phyloP scores from a whole-genome alignment of 2,797 vertebrate genomes.

The Antrozous pallidus region DNA sequence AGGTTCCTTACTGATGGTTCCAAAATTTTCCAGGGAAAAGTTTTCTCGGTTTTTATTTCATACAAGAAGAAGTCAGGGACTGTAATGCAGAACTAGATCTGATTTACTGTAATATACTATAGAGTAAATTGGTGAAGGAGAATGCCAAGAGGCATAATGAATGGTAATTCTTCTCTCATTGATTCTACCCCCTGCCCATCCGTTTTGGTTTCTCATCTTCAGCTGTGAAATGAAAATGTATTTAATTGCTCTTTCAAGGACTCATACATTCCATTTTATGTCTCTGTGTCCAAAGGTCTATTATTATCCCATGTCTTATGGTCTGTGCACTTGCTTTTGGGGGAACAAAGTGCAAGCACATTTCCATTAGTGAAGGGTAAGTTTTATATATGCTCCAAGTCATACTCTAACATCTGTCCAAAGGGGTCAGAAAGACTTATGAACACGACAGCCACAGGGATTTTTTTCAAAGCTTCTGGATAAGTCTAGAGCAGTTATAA shows the following conservation, averaged over 20 bases:
- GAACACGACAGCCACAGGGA: conserved; percentile 17
- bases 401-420: conserved; percentile 61
- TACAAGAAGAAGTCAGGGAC: conserved; percentile 24
- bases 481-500: conserved; percentile 34
- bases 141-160: conserved; percentile 59
- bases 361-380: conserved; percentile 65
- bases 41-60: conserved; percentile 31
- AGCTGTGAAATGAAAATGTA: conserved; percentile 63
- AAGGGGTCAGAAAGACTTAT: conserved; percentile 64
- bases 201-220: conserved; percentile 69
- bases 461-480: conserved; percentile 37
- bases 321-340: conserved; percentile 61
- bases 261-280: conserved; percentile 64
- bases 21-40: conserved; percentile 32
- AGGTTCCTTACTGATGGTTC: neutral
- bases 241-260: conserved; percentile 69
- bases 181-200: conserved; percentile 62
- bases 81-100: neutral
- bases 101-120: conserved; percentile 35
- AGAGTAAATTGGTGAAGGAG: conserved; percentile 46
- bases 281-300: conserved; percentile 49
- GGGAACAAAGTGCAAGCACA: conserved; percentile 32
- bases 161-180: conserved; percentile 69
- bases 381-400: conserved; percentile 61
- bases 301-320: conserved; percentile 54